Evolutionary conservation across 2,113 vertebrate genomes (phyloP).

Genomic region (Bolborhynchus lineola): DNA sequence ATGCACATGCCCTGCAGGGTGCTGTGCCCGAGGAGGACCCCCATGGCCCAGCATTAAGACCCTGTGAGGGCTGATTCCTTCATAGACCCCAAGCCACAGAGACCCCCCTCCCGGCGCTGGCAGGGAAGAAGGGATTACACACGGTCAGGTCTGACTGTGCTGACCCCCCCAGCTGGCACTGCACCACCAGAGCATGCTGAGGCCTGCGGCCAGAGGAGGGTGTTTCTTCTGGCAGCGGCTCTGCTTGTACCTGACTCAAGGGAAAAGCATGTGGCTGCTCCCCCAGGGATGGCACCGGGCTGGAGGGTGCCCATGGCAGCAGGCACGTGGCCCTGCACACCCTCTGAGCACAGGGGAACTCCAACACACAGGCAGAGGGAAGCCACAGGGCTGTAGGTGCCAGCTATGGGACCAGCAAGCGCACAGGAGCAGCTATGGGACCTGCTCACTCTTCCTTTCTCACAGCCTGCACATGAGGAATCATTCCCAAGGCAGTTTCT

Average conservation of each 20-base stretch:
- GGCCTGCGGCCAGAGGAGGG: slow-evolving; percentile 5
- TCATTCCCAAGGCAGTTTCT: background rate
- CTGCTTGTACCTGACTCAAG: slow-evolving; percentile 50
- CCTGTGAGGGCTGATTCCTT: background rate
- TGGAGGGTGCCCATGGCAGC: background rate
- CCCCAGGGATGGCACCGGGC: background rate
- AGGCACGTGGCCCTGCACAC: background rate
- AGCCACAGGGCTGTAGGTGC: background rate
- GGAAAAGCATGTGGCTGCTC: slow-evolving; percentile 27
- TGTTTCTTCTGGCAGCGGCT: background rate
- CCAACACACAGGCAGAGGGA: background rate
- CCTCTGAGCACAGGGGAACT: background rate
- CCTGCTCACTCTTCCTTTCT: background rate
- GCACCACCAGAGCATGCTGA: background rate
- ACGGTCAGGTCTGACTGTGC: background rate
- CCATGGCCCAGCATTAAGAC: background rate
- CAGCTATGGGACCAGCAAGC: background rate
- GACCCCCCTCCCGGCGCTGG: background rate
- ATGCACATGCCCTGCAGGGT: background rate
- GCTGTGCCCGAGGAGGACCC: background rate
- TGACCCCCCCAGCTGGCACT: background rate
- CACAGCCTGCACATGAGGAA: background rate
- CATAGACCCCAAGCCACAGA: background rate
- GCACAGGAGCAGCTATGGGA: background rate
- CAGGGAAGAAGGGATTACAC: background rate